Percentiles rank a stretch among this genome's conserved stretches.
Evolutionary conservation across 2,113 vertebrate genomes (phyloP).

Genomic region (Rhineura floridana): DNA sequence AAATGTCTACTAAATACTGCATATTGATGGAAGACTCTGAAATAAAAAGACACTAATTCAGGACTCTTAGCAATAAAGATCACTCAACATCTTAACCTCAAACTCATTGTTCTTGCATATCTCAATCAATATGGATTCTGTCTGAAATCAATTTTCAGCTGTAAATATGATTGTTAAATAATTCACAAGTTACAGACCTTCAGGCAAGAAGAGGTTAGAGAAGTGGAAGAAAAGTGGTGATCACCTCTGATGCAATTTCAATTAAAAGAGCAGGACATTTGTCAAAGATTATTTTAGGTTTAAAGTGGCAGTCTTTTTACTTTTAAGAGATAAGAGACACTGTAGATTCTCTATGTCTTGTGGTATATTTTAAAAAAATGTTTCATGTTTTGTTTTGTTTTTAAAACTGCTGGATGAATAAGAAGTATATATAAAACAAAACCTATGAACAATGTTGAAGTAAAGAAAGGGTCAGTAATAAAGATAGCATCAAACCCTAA

Average conservation of each 20-base stretch:
- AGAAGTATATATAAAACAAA: conserved; percentile 9
- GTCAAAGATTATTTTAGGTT: conserved; percentile 57
- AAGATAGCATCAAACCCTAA: not conserved
- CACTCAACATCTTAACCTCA: conserved; percentile 77
- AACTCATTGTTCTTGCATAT: conserved; percentile 81
- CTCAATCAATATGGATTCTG: conserved; percentile 84
- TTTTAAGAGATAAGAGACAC: not conserved
- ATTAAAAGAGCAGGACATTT: conserved; percentile 67
- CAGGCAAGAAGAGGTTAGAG: conserved; percentile 74
- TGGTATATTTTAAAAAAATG: not conserved
- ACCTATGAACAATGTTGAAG: not conserved
- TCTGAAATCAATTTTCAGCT: conserved; percentile 82
- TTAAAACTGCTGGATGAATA: conserved; percentile 31
- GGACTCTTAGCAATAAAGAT: conserved; percentile 69
- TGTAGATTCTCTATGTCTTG: not conserved
- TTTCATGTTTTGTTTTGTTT: not conserved
- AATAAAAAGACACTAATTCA: conserved; percentile 61
- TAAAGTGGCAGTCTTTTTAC: conserved; percentile 45
- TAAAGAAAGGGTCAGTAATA: not conserved
- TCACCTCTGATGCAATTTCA: conserved; percentile 75
- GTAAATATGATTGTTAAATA: conserved; percentile 87
- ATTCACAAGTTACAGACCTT: conserved; percentile 81
- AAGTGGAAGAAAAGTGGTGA: conserved; percentile 70
- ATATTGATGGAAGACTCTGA: conserved; percentile 59
- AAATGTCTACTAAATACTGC: conserved; percentile 36